Base-by-base conservation (phyloP, 2,888 invertebrate genomes). In the Diarsia rubi region DNA sequence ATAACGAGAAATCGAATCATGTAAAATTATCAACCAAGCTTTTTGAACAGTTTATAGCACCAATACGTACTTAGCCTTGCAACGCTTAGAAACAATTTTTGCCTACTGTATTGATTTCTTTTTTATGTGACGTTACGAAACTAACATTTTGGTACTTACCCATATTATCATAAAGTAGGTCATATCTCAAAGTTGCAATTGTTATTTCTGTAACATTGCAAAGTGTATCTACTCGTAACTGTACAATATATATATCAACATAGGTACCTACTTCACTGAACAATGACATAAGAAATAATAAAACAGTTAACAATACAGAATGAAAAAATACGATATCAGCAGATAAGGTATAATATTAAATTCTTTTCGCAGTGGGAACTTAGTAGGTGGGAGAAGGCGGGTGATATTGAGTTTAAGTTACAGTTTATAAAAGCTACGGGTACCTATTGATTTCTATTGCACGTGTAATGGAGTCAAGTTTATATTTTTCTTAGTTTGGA, bases 351-450 rank as follows among this genome's bases (percentile, higher is more conserved):
- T 21, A 31, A 16, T 24, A 71, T 59, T 27, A 60, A 72, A 31
- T 44, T 73, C 9, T 60, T 73, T 31, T 44, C 24, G 16, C 27
- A 16, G 31, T 14, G 24, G 2, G 24, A 63, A 47, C 49, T 49
- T 70, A 3, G 31, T 60, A 2, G 44, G 11, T 21, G 21, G 21
- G 45, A 27, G 21, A n/a, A 45, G 37, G 12, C 9, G 37, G 37
- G 9, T 27, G 24, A 24, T 73, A 73, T 21, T 52, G 49, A 44
- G 24, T 12, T 62, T 24, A 45, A 52, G 49, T 73, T 73, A 52
- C 16, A 49, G 73, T 73, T 44, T 62, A 24, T 16, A 37, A 45
- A 52, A 73, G 44, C 49, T 31, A n/a, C 44, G 14, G 60, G n/a
- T 14, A 49, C n/a, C n/a, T n/a, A n/a, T 60, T 27, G 42, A 60